Percentiles rank a stretch among this genome's conserved stretches.
phyloP scores from a whole-genome alignment of 2,888 invertebrate genomes.

The Papilio protenor region DNA sequence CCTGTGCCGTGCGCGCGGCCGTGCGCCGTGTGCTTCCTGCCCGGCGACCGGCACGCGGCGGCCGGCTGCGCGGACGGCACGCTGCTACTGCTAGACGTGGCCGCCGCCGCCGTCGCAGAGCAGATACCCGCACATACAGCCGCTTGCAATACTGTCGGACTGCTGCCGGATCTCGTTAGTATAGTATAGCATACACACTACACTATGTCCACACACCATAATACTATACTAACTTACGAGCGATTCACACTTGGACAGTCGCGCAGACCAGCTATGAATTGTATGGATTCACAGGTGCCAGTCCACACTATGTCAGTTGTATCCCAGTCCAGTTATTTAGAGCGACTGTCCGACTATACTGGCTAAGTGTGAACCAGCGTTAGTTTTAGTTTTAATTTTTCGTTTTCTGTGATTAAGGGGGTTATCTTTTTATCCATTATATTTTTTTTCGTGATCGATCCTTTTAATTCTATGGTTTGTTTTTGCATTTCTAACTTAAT shows the following conservation, averaged over 20 bases:
- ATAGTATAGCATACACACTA: background rate
- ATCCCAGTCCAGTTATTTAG: too few species aligned
- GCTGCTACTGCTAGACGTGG: slow-evolving; percentile 93
- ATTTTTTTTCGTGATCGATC: slow-evolving; percentile 40
- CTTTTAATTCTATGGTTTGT: slow-evolving; percentile 39
- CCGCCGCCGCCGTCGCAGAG: slow-evolving; percentile 92
- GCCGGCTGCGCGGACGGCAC: slow-evolving; percentile 94
- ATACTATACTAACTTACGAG: too few species aligned
- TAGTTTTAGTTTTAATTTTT: slow-evolving; percentile 42
- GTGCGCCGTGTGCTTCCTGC: slow-evolving; percentile 89
- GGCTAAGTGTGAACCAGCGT: too few species aligned
- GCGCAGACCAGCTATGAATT: too few species aligned
- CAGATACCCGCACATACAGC: slow-evolving; percentile 91
- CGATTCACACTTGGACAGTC: too few species aligned
- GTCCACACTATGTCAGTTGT: too few species aligned
- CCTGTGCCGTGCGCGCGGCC: slow-evolving; percentile 86
- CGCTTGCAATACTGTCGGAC: slow-evolving; percentile 91
- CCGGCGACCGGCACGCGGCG: slow-evolving; percentile 94
- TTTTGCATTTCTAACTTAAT: slow-evolving; percentile 44
- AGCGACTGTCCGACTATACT: too few species aligned
- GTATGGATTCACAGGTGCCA: too few species aligned
- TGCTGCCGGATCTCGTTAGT: slow-evolving; percentile 91
- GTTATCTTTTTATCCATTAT: slow-evolving; percentile 42
- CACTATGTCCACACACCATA: background rate
- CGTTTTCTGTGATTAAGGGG: slow-evolving; percentile 42